Percentiles rank a stretch among this genome's conserved stretches.
These are phyloP conservation scores for Eurystomus gularis DNA, from an alignment of 2,113 vertebrate genomes.

Conservation along the genomic window DNA sequence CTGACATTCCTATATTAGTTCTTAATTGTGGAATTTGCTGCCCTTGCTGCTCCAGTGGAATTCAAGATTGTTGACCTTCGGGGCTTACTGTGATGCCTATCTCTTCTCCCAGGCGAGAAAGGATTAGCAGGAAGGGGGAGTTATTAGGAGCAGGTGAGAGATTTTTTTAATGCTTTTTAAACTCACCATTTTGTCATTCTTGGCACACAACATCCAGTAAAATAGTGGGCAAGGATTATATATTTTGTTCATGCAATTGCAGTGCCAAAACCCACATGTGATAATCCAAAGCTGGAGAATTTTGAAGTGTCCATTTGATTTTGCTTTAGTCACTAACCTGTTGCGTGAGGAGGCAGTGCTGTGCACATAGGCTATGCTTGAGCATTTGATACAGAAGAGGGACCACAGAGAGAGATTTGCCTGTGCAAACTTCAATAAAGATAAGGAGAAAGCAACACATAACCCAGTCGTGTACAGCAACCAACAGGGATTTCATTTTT, in stretches of 20 bases:
- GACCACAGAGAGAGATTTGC: background rate
- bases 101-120: background rate
- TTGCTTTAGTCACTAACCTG: background rate
- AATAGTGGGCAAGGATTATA: background rate
- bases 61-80: slow-evolving; percentile 11
- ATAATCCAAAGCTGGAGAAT: background rate
- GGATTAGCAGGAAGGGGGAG: background rate
- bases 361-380: background rate
- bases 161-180: background rate
- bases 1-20: background rate
- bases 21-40: slow-evolving; percentile 32
- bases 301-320: background rate
- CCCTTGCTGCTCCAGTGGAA: background rate
- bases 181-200: background rate
- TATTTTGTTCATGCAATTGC: background rate
- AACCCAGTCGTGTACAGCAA: slow-evolving; percentile 11
- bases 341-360: background rate
- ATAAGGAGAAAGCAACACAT: background rate
- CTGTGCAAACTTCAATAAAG: slow-evolving; percentile 16
- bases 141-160: background rate
- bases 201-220: background rate
- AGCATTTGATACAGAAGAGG: background rate
- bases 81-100: background rate
- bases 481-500: slow-evolving; percentile 36
- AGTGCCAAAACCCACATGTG: background rate